These are phyloP conservation scores for Apeltes quadracus DNA, from an alignment of 2,113 vertebrate genomes.

Conservation along the genomic window DNA sequence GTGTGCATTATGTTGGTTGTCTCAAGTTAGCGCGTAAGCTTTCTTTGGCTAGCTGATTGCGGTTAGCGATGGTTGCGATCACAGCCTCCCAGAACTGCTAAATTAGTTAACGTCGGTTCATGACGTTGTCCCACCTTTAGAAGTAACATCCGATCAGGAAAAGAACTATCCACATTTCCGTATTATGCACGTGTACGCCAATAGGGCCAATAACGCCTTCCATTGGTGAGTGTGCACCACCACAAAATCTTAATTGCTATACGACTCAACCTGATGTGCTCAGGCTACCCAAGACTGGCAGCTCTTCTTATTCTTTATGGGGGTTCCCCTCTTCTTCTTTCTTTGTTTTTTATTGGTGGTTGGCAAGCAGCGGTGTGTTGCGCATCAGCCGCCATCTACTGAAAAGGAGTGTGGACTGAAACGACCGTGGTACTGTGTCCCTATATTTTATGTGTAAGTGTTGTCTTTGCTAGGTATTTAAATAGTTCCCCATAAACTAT, in stretches of 20 bases:
- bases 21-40: background rate
- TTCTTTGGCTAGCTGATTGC: slow-evolving; percentile 1
- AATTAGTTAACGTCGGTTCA: slow-evolving; percentile 1
- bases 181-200: slow-evolving; percentile 28
- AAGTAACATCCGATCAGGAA: slow-evolving; percentile 36
- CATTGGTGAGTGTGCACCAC: background rate
- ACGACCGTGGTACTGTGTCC: too few relatives aligned
- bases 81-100: slow-evolving; percentile 3
- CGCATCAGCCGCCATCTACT: too few relatives aligned
- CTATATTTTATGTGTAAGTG: too few relatives aligned
- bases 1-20: background rate
- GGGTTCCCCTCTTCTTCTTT: background rate
- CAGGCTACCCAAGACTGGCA: background rate
- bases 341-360: background rate
- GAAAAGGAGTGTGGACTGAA: too few relatives aligned
- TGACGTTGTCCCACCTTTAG: slow-evolving; percentile 62
- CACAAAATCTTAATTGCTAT: slow-evolving; percentile 33
- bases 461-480: too few relatives aligned
- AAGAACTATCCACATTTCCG: slow-evolving; percentile 23
- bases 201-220: background rate
- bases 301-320: background rate
- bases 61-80: slow-evolving; percentile 29
- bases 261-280: background rate
- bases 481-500: too few relatives aligned
- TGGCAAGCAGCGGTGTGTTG: background rate